Evolutionary conservation across 2,797 vertebrate species (phyloP).

Genomic region (Pseudochromis fuscus): DNA sequence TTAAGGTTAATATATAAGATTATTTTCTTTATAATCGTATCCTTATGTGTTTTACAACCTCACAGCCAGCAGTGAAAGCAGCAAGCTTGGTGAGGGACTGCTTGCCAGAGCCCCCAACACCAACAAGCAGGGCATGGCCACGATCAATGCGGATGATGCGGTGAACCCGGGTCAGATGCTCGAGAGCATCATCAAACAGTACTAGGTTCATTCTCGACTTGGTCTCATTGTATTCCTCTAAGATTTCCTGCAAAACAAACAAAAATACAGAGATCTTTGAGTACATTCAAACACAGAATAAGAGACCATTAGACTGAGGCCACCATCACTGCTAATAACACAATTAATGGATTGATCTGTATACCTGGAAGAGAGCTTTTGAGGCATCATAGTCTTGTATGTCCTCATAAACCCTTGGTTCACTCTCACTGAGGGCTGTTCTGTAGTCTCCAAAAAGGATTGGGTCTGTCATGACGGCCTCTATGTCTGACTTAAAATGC

Average conservation of each 20-base stretch:
- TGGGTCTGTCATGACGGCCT: slow-evolving; percentile 90
- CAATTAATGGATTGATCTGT: not conserved
- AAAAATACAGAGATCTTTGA: slow-evolving; percentile 9
- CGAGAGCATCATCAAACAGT: slow-evolving; percentile 95
- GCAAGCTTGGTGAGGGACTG: slow-evolving; percentile 94
- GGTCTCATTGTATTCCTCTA: slow-evolving; percentile 94
- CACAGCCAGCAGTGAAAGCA: slow-evolving; percentile 91
- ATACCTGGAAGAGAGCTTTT: slow-evolving; percentile 94
- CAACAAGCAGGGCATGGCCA: slow-evolving; percentile 93
- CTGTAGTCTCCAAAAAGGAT: slow-evolving; percentile 96
- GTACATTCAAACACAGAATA: not conserved
- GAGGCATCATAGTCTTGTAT: slow-evolving; percentile 93
- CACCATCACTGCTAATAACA: not conserved
- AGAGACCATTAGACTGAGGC: not conserved
- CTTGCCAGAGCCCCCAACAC: slow-evolving; percentile 94
- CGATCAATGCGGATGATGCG: slow-evolving; percentile 92
- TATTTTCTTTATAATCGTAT: not conserved
- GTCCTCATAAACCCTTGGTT: slow-evolving; percentile 92
- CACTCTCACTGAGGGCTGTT: slow-evolving; percentile 88
- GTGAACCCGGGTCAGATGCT: slow-evolving; percentile 92
- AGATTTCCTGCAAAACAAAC: slow-evolving; percentile 87
- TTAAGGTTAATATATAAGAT: not conserved
- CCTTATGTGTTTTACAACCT: slow-evolving; percentile 82
- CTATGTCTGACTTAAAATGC: slow-evolving; percentile 86
- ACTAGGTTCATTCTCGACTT: slow-evolving; percentile 92